Base-by-base conservation (phyloP, 2,113 vertebrate species). In the Triplophysa rosa region DNA sequence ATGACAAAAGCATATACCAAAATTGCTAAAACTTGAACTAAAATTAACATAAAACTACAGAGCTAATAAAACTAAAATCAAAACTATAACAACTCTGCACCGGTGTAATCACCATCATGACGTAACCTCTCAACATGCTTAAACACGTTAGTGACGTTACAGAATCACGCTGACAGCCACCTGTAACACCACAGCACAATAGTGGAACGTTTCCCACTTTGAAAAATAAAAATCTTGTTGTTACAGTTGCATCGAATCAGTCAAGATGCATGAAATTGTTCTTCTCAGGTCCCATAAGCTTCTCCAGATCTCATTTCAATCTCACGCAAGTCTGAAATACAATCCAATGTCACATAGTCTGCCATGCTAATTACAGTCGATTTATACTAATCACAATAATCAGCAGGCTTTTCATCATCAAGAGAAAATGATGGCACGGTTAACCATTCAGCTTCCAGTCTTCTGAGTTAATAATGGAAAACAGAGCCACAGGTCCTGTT, bases 341-440 rank as follows among this genome's bases (percentile, higher is more conserved):
- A 37, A 45, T 75, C 19, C 42, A 74, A 21, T 67, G 63, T 62
- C 76, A 82, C 33, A 68, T 29, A 63, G 65, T 29, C 24, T 49
- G 33, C 45, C 14, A 63, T 8, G 23, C 9, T 75, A 75, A 80
- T 79, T 29, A 23, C 64, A 68, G 68, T 62, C 54, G 42, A 61
- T 82, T 63, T 52, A 12, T 45, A 47, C 21, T 67, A 69, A 76
- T 69, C 33, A 14, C 65, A 56, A 16, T 58, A 19, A 83, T 80
- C 63, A 71, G 47, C 7, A 42, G 54, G n/a, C 56, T 67, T 72
- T 45, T 56, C 40, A 29, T 69, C 49, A 47, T 68, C 66, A 13
- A 40, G n/a, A 23, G 12, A 47, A 59, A 76, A 69, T 11, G 23
- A 70, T 47, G 13, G 21, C 33, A 70, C 58, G 40, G 77, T 68